Percentiles rank a stretch among this genome's conserved stretches.
Evolutionary conservation across 2,888 invertebrate species (phyloP).

Genomic region (Patella caerulea): DNA sequence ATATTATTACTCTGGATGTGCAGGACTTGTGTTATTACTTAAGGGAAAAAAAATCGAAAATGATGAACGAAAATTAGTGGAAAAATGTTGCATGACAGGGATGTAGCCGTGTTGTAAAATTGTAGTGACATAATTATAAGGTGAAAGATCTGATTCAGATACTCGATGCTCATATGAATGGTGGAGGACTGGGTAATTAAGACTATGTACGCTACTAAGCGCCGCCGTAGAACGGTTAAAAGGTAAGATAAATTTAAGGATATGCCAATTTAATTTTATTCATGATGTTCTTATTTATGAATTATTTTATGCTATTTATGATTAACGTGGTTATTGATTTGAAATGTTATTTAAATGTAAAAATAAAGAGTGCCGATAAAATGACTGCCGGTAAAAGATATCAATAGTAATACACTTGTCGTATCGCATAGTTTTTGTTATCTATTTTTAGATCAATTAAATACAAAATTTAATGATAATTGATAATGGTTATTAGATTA

Average conservation of each 20-base stretch:
- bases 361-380: too few relatives aligned
- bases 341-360: neutral
- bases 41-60: too few relatives aligned
- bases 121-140: slow-evolving; percentile 4
- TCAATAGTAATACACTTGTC: too few relatives aligned
- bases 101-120: slow-evolving; percentile 6
- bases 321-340: slow-evolving; percentile 1
- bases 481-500: too few relatives aligned
- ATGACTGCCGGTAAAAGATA: too few relatives aligned
- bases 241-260: slow-evolving; percentile 79
- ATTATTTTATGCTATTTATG: neutral
- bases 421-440: too few relatives aligned
- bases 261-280: neutral
- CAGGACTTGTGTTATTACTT: too few relatives aligned
- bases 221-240: slow-evolving; percentile 94
- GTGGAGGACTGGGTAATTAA: slow-evolving; percentile 63
- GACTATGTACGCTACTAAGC: slow-evolving; percentile 96
- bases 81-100: neutral
- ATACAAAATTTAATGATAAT: too few relatives aligned
- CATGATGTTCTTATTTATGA: too few relatives aligned
- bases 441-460: too few relatives aligned
- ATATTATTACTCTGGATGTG: too few relatives aligned
- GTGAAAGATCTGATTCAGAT: slow-evolving; percentile 6
- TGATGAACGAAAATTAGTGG: too few relatives aligned
- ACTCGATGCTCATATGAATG: slow-evolving; percentile 41